phyloP scores from a whole-genome alignment of 2,888 invertebrate species.

The Drosophila trichaetosa region DNA sequence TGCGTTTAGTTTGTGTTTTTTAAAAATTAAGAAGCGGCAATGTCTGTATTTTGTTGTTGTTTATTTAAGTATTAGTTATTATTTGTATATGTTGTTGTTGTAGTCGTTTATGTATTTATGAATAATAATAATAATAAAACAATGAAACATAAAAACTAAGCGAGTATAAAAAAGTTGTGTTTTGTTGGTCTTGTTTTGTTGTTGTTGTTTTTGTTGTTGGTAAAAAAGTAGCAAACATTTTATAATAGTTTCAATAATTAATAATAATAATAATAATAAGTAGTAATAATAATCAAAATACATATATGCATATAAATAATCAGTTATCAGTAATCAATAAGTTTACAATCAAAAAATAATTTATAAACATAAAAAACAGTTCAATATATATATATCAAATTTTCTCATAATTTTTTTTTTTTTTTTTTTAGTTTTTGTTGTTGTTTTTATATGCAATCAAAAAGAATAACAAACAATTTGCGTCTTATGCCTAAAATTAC shows the following conservation, averaged over 20 bases:
- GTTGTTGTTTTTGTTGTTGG: conserved; percentile 40
- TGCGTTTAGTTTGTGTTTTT: conserved; percentile 43
- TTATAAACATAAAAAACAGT: conserved; percentile 79
- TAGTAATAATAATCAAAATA: conserved; percentile 56
- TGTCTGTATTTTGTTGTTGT: conserved; percentile 11
- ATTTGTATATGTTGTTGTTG: conserved; percentile 22
- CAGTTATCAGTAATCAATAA: conserved; percentile 77
- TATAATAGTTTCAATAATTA: conserved; percentile 54
- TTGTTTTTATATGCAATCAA: conserved; percentile 46
- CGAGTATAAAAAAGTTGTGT: conserved; percentile 76
- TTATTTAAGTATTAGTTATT: conserved; percentile 36
- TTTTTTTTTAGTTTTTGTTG: conserved; percentile 16
- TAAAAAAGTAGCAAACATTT: conserved; percentile 71
- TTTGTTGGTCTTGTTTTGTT: conserved; percentile 49
- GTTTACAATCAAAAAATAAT: conserved; percentile 75
- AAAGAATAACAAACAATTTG: conserved; percentile 76
- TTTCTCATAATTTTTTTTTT: conserved; percentile 14
- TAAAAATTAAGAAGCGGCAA: conserved; percentile 51
- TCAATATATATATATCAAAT: conserved; percentile 66
- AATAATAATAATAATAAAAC: conserved; percentile 62
- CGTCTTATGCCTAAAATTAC: conserved; percentile 65
- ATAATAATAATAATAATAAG: conserved; percentile 28
- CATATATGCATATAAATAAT: conserved; percentile 70
- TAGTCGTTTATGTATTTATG: conserved; percentile 30
- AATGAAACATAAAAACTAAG: conserved; percentile 75